Evolutionary conservation across 2,888 invertebrate genomes (phyloP), one percentile per base, ranked within the genome.

Genomic region (Allophyes oxyacanthae): DNA sequence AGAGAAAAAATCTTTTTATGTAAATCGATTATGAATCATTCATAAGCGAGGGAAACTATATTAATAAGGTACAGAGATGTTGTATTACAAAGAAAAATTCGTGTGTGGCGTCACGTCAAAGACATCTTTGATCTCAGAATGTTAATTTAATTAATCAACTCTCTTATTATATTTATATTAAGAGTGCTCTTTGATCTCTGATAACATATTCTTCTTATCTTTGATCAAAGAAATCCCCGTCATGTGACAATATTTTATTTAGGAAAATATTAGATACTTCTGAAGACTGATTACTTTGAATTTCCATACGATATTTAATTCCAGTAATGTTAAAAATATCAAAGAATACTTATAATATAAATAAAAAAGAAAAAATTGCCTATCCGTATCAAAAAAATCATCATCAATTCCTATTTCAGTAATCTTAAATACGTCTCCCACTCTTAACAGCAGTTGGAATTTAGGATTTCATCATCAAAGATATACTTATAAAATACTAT

Each of bases 51-150:
- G n/a, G n/a, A n/a, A n/a, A n/a, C n/a, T n/a, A n/a, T n/a, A n/a
- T n/a, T n/a, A n/a, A n/a, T n/a, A n/a, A n/a, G n/a, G n/a, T n/a
- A n/a, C n/a, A n/a, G n/a, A n/a, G n/a, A n/a, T n/a, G n/a, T n/a
- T n/a, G n/a, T n/a, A n/a, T n/a, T 62, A 20, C 54, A 54, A 54
- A 60, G 9, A 41, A 52, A 42, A 26, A 20, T 20, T 20, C 33
- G 13, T 20, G 30, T 10, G 30, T 20, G 33, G n/a, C 11, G 3
- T n/a, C 13, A 34, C 34, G 34, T 45, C 34, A 54, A 54, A 62
- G 10, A 13, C 44, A 14, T 15, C 38, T 60, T 53, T 60, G 62
- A 20, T 20, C 20, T 20, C n/a, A 20, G 2, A 20, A 20, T 3
- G 20, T 2, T 20, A 20, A 20, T 20, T 20, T 20, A 20, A 20